Evolutionary conservation across 2,888 invertebrate species (phyloP), one percentile per base, ranked within the genome.

Genomic region (Eupithecia subfuscata): DNA sequence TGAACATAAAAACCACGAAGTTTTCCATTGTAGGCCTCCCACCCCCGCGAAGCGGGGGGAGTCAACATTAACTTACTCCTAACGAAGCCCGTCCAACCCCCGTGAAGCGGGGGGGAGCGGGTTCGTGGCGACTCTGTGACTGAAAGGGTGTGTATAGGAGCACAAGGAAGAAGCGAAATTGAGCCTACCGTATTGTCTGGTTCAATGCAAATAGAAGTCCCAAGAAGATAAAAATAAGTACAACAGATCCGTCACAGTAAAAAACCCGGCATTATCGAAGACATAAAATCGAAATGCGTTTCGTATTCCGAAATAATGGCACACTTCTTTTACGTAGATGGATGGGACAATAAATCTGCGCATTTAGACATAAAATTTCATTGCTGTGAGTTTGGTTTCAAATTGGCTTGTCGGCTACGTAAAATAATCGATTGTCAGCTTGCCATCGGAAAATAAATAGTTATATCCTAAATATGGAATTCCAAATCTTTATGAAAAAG

Each of bases 331-430:
- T 81, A 82, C 12, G 73, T 12, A 70, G 70, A 82, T 81, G 75
- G 79, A 82, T 83, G 71, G 80, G 78, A 75, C 80, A 80, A 84
- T 86, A 82, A 83, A 84, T 84, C 75, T 71, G 76, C 74, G 81
- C 79, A 80, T 64, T 43, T 45, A 63, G 45, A 18, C 14, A 43
- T 30, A 73, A 76, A 73, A 45, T 56, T 52, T 71, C 71, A 73
- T 45, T 9, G 5, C 16, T 3, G 9, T 22, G 22, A 1, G 9
- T 11, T 71, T n/a, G 34, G 52, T 18, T 70, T 74, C 65, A 64
- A 25, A 70, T 43, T 45, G 16, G 22, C 7, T 22, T 60, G 37
- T 11, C 60, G 25, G 25, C 30, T 16, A 22, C 25, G 11, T 11
- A 9, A 40, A 64, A 71, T 43, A 71, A 45, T 45, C 30, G 63